These are phyloP conservation scores for Drosophila fuyamai DNA, from an alignment of 1,140 invertebrate genomes.

Conservation along the genomic window DNA sequence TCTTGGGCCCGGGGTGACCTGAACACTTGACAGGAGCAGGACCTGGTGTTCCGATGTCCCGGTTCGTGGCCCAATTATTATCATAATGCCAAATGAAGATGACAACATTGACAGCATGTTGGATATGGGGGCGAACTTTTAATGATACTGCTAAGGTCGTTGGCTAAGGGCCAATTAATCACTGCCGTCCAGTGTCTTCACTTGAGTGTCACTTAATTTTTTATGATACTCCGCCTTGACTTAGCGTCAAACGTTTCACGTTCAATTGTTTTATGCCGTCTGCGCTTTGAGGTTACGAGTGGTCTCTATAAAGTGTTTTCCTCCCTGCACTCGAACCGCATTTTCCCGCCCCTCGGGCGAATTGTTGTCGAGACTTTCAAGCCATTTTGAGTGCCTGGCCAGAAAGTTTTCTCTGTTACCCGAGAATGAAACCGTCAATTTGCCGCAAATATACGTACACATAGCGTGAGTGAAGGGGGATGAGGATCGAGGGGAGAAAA, in stretches of 20 bases:
- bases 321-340: neutral
- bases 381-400: conserved; percentile 57
- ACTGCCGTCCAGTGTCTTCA: conserved; percentile 46
- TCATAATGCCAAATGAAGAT: conserved; percentile 81
- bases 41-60: conserved; percentile 19
- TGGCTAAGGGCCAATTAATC: conserved; percentile 72
- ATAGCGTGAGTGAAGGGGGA: neutral
- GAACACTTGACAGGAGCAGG: conserved; percentile 60
- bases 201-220: conserved; percentile 77
- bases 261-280: conserved; percentile 80
- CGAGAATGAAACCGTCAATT: conserved; percentile 66
- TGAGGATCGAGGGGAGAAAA: neutral
- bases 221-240: conserved; percentile 50
- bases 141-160: conserved; percentile 70
- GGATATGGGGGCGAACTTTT: conserved; percentile 54
- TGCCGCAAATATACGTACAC: conserved; percentile 55
- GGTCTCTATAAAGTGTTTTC: conserved; percentile 42
- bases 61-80: conserved; percentile 71
- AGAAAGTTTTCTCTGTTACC: conserved; percentile 55
- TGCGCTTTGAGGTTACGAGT: conserved; percentile 70
- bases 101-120: conserved; percentile 62
- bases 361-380: conserved; percentile 54
- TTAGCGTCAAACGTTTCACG: conserved; percentile 54
- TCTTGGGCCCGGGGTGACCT: conserved; percentile 23
- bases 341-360: conserved; percentile 26